Evolutionary conservation across 2,797 vertebrate genomes (phyloP).

Genomic region (Malurus leucopterus): DNA sequence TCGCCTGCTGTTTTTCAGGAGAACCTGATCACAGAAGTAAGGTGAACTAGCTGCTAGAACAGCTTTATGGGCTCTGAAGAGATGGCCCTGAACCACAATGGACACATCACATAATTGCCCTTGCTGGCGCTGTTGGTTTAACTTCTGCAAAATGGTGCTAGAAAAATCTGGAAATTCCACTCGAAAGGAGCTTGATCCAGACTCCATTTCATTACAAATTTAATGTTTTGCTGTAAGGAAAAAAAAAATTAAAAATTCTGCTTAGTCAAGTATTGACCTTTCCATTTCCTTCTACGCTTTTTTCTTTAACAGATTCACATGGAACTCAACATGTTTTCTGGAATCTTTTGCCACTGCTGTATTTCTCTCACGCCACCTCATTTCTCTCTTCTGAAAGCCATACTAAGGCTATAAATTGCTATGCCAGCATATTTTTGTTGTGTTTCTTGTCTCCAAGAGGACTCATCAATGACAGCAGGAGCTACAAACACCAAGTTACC

Average conservation of each 20-base stretch:
- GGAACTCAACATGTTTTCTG: not conserved
- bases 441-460: not conserved
- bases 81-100: slow-evolving; percentile 84
- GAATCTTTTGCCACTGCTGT: not conserved
- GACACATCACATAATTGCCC: slow-evolving; percentile 86
- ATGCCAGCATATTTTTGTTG: not conserved
- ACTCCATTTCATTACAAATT: slow-evolving; percentile 81
- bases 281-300: not conserved
- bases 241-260: not conserved
- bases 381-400: not conserved
- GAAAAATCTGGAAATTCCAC: slow-evolving; percentile 88
- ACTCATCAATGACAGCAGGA: not conserved
- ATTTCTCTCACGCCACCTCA: not conserved
- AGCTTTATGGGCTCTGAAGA: slow-evolving; percentile 85
- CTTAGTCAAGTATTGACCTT: not conserved
- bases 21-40: slow-evolving; percentile 87
- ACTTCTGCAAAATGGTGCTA: slow-evolving; percentile 82
- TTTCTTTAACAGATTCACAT: not conserved
- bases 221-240: slow-evolving; percentile 62
- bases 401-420: not conserved
- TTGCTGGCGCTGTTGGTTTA: slow-evolving; percentile 86
- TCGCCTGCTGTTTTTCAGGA: slow-evolving; percentile 83
- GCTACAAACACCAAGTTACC: not conserved
- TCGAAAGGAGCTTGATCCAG: slow-evolving; percentile 80
- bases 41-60: slow-evolving; percentile 87